phyloP scores from a whole-genome alignment of 2,113 vertebrate genomes.

The Dendrocopos noguchii region DNA sequence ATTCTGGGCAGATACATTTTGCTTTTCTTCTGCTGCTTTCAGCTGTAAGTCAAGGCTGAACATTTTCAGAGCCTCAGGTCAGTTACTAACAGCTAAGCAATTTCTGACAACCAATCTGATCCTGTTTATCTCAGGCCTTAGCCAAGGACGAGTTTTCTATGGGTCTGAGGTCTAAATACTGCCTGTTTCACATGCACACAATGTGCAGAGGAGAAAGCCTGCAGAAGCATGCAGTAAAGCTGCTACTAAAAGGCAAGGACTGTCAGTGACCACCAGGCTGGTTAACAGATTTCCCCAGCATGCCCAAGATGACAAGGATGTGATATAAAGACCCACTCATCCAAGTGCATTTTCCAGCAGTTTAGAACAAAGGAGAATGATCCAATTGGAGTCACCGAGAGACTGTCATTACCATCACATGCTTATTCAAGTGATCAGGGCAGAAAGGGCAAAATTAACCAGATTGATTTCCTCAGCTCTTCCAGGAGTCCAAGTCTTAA shows the following conservation, averaged over 20 bases:
- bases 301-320: neutral
- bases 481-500: neutral
- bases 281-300: neutral
- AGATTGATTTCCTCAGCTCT: neutral
- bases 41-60: neutral
- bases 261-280: rapidly evolving
- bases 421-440: neutral
- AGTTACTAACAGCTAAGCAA: neutral
- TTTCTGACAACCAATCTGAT: neutral
- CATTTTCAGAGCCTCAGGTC: neutral
- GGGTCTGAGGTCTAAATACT: neutral
- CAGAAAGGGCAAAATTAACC: neutral
- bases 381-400: neutral
- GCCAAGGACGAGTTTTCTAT: neutral
- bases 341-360: neutral
- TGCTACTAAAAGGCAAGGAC: neutral
- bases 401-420: neutral
- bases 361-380: neutral
- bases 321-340: neutral
- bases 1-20: neutral
- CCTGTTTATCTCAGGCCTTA: neutral
- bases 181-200: neutral
- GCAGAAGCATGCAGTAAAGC: rapidly evolving
- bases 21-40: neutral
- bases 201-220: neutral